Conservation (phyloP, 2,888 invertebrate genomes). For the Drosophila peninsularis region DNA sequence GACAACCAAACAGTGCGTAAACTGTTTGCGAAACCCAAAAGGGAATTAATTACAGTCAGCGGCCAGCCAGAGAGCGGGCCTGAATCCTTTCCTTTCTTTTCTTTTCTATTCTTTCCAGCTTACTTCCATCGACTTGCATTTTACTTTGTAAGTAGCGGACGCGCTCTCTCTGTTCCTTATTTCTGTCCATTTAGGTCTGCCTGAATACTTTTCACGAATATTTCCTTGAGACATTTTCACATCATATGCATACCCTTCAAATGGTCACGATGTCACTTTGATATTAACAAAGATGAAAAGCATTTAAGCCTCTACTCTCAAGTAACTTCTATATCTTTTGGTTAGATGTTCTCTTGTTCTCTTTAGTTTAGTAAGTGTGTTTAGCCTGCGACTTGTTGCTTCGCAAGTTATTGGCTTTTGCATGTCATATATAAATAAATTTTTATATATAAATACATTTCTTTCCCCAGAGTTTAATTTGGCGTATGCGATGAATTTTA, state of each 20-base stretch:
- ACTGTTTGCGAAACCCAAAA: conserved; percentile 76
- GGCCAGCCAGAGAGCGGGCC: conserved; percentile 23
- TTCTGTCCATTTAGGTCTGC: conserved; percentile 54
- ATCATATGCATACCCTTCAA: conserved; percentile 20
- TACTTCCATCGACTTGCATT: conserved; percentile 33
- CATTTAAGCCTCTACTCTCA: too few species aligned
- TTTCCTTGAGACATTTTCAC: conserved; percentile 61
- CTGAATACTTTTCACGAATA: conserved; percentile 61
- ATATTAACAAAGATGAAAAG: conserved; percentile 14
- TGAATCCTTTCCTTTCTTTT: conserved; percentile 36
- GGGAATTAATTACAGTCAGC: conserved; percentile 80
- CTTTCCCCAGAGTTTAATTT: conserved; percentile 61
- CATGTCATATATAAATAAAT: background rate
- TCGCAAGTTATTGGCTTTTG: background rate
- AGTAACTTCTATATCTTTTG: too few species aligned
- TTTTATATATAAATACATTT: background rate
- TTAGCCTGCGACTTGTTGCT: background rate
- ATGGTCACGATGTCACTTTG: conserved; percentile 12
- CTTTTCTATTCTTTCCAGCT: conserved; percentile 16
- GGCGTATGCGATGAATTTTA: conserved; percentile 65
- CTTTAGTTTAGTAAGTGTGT: too few species aligned
- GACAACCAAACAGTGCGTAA: conserved; percentile 78
- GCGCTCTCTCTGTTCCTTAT: conserved; percentile 36
- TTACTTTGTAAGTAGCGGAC: conserved; percentile 16
- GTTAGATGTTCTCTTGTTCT: too few species aligned